Base-by-base conservation (phyloP, 2,797 vertebrate species). In the Cryptoblepharus egeriae region DNA sequence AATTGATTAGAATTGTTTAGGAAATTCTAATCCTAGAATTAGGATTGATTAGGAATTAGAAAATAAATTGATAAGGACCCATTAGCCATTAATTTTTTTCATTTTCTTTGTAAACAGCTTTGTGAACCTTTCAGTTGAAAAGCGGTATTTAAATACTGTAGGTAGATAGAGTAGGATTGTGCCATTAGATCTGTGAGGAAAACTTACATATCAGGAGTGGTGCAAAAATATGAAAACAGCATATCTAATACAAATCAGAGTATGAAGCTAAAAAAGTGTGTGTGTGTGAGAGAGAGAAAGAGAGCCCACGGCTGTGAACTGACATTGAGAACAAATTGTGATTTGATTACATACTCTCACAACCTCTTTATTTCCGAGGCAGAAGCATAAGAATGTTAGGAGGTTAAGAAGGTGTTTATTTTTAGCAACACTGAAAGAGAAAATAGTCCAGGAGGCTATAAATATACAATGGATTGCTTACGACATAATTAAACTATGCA, bases 401-500 rank as follows among this genome's bases (percentile, higher is more conserved):
- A 61, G 81, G 85, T 88, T 87, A 88, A 77, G 81, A 81, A 79
- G 85, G 74, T 80, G 80, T 86, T 92, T 88, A 87, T 91, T 92
- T 58, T 92, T 85, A 87, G 85, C 80, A 13, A 0, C 80, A 80
- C 74, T 87, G 77, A 90, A 91, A 82, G 77, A 91, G 87, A 88
- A 89, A 92, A 89, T 58, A 65, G 83, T 88, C 88, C 81, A 85
- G 83, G 88, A 86, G 80, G 84, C 70, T 92, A 90, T 87, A 92
- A 88, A 92, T 91, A 86, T 4, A 85, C 32, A 49, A 55, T 0
- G 0, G 79, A 49, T 81, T 84, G 76, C 76, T 35, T 58, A 74
- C 85, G 90, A 90, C 86, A 92, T 90, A 90, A 88, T 75, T 79
- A 80, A 86, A 75, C 49, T 2, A 2, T 71, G 67, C 78, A 37